Base-by-base conservation (phyloP, 2,888 invertebrate species). In the Allophyes oxyacanthae region DNA sequence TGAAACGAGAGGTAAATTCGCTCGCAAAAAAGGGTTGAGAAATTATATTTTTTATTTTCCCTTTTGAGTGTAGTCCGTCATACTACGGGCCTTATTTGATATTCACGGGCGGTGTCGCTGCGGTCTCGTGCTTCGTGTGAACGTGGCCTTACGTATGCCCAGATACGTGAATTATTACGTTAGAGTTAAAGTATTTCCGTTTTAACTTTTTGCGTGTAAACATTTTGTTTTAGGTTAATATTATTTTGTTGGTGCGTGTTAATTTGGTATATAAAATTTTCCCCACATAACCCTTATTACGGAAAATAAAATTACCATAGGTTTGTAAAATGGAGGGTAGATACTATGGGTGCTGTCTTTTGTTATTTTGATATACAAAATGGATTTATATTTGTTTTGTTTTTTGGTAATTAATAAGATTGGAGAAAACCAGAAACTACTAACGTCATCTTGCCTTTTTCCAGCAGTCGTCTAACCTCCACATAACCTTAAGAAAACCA, bases 91-190 rank as follows among this genome's bases (percentile, higher is more conserved):
- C 43, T 67, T 61, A 68, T 68, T 76, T 68, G 6, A 49, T 73
- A 75, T 75, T 73, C 77, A 68, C 48, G 41, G 46, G 48, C 53
- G 58, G 67, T 44, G 41, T 42, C 42, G 55, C 64, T 64, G 74
- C 61, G 74, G 68, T 61, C 43, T 13, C 45, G 33, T 37, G 11
- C 26, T 30, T 11, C 60, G 74, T 63, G 68, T 60, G 74, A 66
- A 67, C 52, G 44, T 46, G 46, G 46, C 54, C 40, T 58, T 67
- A 59, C 64, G 30, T 57, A 61, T 54, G 54, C 50, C 45, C 50
- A 15, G 52, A 51, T 33, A 53, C 25, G 20, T 72, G 49, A 67
- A 63, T 67, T 60, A 74, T 63, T 63, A 26, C 63, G 67, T 13
- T 25, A 45, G 37, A 54, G 34, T 52, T 61, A 40, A 54, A 40